Evolutionary conservation across 2,113 vertebrate species (phyloP).

Genomic region (Candoia aspera): DNA sequence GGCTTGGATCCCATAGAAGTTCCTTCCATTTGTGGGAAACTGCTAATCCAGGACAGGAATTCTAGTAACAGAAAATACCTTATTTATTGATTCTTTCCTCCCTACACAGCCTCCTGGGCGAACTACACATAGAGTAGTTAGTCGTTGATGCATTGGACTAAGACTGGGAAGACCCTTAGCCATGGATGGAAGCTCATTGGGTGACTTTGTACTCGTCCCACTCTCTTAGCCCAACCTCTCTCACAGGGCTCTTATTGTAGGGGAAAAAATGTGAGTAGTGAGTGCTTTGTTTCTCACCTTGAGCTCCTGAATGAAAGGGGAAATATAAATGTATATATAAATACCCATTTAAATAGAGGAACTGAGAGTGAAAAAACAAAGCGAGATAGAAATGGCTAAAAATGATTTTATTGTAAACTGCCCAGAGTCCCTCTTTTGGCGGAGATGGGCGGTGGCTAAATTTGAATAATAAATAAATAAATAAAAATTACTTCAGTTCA

Average conservation of each 20-base stretch:
- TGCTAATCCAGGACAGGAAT: neutral
- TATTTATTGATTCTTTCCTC: neutral
- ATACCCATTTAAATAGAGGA: neutral
- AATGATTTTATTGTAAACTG: too few species aligned
- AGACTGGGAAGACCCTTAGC: neutral
- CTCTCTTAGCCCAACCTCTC: neutral
- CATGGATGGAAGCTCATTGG: neutral
- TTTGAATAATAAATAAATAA: too few species aligned
- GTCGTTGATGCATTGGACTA: neutral
- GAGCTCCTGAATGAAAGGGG: neutral
- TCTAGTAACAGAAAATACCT: neutral
- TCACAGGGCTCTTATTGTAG: neutral
- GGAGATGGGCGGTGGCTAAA: too few species aligned
- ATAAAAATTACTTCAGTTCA: neutral
- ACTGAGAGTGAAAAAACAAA: neutral
- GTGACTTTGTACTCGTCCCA: neutral
- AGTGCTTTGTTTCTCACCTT: neutral
- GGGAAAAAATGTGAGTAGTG: neutral
- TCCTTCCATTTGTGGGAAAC: neutral
- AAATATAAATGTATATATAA: neutral
- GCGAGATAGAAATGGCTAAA: neutral
- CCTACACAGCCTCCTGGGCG: neutral
- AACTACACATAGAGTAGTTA: neutral
- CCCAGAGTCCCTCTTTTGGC: too few species aligned
- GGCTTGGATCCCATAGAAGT: neutral